These are phyloP conservation scores for Clarias batrachus DNA, from an alignment of 2,113 vertebrate species.

Conservation along the genomic window DNA sequence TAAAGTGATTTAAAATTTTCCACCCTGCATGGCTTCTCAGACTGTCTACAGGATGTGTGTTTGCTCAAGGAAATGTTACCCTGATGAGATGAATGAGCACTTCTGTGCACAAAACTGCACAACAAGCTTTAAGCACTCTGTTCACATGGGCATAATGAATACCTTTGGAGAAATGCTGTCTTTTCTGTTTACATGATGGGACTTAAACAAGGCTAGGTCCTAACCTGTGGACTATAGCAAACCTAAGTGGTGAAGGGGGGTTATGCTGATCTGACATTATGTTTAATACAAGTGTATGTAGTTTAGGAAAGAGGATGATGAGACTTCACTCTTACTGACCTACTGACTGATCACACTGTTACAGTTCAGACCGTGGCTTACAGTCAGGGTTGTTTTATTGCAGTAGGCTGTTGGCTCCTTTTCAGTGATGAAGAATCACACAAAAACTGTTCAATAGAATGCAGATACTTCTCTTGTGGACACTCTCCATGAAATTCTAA, in stretches of 20 bases:
- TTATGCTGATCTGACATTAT: neutral
- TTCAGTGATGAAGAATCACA: neutral
- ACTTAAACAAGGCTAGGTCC: neutral
- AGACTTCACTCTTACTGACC: neutral
- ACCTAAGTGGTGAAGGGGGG: neutral
- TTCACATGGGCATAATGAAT: neutral
- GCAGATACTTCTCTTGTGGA: neutral
- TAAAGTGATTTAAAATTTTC: slow-evolving; percentile 26
- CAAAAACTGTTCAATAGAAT: neutral
- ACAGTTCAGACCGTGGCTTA: neutral
- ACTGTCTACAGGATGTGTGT: slow-evolving; percentile 16
- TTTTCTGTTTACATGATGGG: slow-evolving; percentile 19
- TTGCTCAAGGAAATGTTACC: slow-evolving; percentile 4
- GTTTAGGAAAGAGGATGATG: slow-evolving; percentile 8
- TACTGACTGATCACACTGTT: neutral
- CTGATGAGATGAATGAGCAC: slow-evolving; percentile 11
- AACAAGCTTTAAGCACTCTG: slow-evolving; percentile 13
- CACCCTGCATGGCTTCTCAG: neutral
- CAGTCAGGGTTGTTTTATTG: neutral
- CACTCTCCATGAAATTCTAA: neutral
- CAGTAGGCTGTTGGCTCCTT: neutral
- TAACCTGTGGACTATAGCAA: neutral
- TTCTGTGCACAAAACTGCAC: neutral
- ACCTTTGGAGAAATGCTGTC: neutral
- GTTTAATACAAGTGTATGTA: slow-evolving; percentile 24